Conservation (phyloP, 2,888 invertebrate species). For the Polymixis flavicincta region DNA sequence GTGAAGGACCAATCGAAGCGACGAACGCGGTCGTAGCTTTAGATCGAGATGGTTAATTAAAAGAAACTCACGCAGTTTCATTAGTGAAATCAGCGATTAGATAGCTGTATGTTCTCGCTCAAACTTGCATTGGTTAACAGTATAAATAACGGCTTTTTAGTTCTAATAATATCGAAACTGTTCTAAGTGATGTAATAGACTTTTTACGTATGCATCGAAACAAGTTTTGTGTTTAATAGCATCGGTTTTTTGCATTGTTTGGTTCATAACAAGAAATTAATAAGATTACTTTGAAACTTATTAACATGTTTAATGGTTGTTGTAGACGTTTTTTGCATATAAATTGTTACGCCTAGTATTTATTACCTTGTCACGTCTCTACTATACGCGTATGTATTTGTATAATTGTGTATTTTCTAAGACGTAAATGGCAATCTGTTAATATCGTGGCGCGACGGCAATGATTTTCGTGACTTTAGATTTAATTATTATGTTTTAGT, state of each 20-base stretch:
- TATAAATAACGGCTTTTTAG: slow-evolving; percentile 26
- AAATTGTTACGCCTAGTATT: slow-evolving; percentile 35
- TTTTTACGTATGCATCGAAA: slow-evolving; percentile 3
- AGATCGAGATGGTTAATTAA: too few relatives aligned
- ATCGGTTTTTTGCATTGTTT: neutral
- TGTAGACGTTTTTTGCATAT: slow-evolving; percentile 13
- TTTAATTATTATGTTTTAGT: slow-evolving; percentile 6
- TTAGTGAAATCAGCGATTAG: too few relatives aligned
- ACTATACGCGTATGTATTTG: neutral
- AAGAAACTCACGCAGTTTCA: too few relatives aligned
- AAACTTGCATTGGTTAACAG: neutral
- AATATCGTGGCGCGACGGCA: slow-evolving; percentile 10
- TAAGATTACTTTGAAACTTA: neutral
- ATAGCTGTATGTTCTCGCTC: neutral
- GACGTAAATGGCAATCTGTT: slow-evolving; percentile 9
- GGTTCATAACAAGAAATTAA: neutral
- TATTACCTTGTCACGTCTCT: slow-evolving; percentile 7
- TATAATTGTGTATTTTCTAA: slow-evolving; percentile 40
- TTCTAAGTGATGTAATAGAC: neutral
- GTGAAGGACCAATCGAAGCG: too few relatives aligned
- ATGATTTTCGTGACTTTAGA: slow-evolving; percentile 35
- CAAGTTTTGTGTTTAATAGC: slow-evolving; percentile 12
- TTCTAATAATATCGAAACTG: neutral
- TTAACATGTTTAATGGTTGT: too few relatives aligned
- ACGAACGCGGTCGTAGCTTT: too few relatives aligned